phyloP scores from a whole-genome alignment of 2,113 vertebrate genomes.

The Rafetus swinhoei region DNA sequence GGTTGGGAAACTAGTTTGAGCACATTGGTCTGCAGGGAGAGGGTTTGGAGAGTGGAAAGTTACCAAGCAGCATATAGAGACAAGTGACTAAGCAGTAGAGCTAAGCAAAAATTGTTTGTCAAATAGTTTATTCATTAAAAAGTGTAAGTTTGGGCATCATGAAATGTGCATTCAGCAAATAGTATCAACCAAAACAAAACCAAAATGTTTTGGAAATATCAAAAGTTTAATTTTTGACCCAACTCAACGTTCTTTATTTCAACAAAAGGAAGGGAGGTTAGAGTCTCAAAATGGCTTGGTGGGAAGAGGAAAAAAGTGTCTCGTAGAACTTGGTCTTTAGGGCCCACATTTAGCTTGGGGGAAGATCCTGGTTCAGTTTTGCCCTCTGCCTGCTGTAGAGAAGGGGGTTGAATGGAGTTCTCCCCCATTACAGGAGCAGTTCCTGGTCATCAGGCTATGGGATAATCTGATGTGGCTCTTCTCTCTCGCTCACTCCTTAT shows the following conservation, averaged over 20 bases:
- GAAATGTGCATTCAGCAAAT: background rate
- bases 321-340: background rate
- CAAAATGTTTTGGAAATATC: background rate
- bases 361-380: background rate
- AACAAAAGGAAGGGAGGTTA: background rate
- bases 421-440: background rate
- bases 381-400: background rate
- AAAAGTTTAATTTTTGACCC: background rate
- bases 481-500: background rate
- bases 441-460: background rate
- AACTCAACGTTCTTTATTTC: background rate
- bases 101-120: background rate
- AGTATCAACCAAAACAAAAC: background rate
- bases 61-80: background rate
- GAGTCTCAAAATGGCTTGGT: background rate
- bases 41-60: background rate
- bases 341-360: background rate
- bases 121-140: background rate
- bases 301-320: background rate
- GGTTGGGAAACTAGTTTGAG: background rate
- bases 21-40: background rate
- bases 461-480: no score
- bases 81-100: background rate
- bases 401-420: background rate
- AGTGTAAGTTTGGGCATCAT: background rate